Evolutionary conservation across 2,888 invertebrate species (phyloP).

Genomic region (Amphipyra tragopoginis): DNA sequence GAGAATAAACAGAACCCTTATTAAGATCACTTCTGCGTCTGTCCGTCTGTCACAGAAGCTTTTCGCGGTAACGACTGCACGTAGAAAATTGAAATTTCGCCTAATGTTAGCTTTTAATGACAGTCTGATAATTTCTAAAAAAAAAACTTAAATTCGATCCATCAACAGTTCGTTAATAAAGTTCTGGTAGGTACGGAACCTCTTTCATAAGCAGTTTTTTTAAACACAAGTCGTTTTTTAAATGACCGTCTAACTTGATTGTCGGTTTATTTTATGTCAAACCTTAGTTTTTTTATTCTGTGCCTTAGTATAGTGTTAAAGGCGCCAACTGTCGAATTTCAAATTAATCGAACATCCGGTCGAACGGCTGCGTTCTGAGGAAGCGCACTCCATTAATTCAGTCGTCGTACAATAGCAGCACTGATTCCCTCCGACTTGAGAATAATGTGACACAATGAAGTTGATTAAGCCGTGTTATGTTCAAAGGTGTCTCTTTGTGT

Average conservation of each 20-base stretch:
- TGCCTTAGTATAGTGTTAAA: constrained; percentile 41
- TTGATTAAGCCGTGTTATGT: constrained; percentile 48
- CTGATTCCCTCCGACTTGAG: constrained; percentile 51
- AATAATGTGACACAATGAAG: constrained; percentile 48
- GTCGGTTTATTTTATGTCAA: constrained; percentile 35
- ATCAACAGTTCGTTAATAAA: neutral
- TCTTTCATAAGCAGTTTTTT: neutral
- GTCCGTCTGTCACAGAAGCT: no score
- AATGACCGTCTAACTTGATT: constrained; percentile 4
- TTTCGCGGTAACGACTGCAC: no score
- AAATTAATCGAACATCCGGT: constrained; percentile 76
- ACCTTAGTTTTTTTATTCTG: constrained; percentile 20
- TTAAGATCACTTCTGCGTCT: no score
- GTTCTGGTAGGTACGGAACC: no score
- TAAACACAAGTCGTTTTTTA: neutral
- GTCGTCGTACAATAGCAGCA: constrained; percentile 64
- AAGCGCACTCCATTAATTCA: constrained; percentile 81
- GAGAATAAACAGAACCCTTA: no score
- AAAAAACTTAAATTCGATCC: no score
- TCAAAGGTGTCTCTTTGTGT: constrained; percentile 38
- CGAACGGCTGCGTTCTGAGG: constrained; percentile 66
- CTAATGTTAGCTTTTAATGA: no score
- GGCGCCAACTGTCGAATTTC: constrained; percentile 72
- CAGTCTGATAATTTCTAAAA: no score
- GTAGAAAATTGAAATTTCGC: no score